Base-by-base conservation (phyloP, 2,888 invertebrate genomes). In the Melikaiella ostensackeni region DNA sequence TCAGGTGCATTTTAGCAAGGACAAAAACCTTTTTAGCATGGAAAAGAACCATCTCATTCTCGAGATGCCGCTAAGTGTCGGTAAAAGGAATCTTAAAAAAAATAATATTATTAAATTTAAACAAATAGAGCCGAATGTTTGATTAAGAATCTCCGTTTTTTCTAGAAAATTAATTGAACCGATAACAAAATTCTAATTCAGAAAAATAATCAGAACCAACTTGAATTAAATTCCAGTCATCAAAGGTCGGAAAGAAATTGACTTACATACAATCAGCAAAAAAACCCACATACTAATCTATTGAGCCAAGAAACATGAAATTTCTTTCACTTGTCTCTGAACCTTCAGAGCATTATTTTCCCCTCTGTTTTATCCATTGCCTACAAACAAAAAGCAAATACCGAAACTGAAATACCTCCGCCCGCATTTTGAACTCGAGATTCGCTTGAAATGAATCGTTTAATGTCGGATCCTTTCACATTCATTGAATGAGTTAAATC, bases 341-440 rank as follows among this genome's bases (percentile, higher is more conserved):
- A 21, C 50, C 50, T 55, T 70, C 50, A 50, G 19, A 46, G 50
- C 30, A 30, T 70, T 55, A 70, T 70, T 46, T 70, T 50, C 46
- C 70, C 70, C 70, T 70, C 70, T 27, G 50, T 55, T 70, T 70
- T 70, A 30, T 70, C 50, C 70, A 70, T 70, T 70, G 46, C 50
- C 30, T 70, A 55, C 70, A 70, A 70, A 70, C 50, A 70, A 70
- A 55, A 55, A 46, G 46, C 70, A 70, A 70, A 70, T 50, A 70
- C 50, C 70, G 30, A 70, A 70, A 70, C 30, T 50, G 66, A 46
- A 42, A 66, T 46, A 66, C 42, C 42, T 66, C 42, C 19, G 27
- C 42, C 27, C 50, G 46, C n/a, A 50, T 70, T 70, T 70, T 50
- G 70, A 55, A 16, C 30, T 13, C 59, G 24, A 59, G 59, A 59